Percentiles rank a stretch among this genome's conserved stretches.
Conservation (phyloP, 2,797 vertebrate genomes). For the Microctenopoma stevenorrisi region DNA sequence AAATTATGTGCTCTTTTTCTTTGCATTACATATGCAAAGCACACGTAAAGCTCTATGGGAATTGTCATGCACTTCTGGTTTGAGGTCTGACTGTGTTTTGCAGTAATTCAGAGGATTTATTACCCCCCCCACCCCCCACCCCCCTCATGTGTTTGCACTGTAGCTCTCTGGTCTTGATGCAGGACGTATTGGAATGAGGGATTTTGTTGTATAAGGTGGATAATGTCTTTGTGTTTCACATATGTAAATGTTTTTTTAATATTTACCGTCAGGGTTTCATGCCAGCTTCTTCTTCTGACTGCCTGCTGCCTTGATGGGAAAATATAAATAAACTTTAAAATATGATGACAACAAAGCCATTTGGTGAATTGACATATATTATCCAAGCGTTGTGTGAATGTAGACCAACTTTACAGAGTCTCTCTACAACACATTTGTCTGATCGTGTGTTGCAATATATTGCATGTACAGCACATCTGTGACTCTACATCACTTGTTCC, state of each 20-base stretch:
- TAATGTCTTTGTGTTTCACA: conserved; percentile 40
- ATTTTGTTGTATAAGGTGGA: conserved; percentile 24
- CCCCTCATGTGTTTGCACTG: conserved; percentile 7
- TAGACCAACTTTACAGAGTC: conserved; percentile 3
- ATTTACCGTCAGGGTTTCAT: conserved; percentile 22
- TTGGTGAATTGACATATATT: not conserved
- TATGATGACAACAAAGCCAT: conserved; percentile 11
- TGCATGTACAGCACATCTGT: conserved; percentile 26
- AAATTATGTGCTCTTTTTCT: conserved; percentile 41
- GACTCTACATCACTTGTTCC: conserved; percentile 24
- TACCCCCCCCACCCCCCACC: too few species aligned
- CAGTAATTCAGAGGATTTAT: conserved; percentile 35
- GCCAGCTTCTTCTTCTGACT: not conserved
- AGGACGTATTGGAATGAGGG: conserved; percentile 19
- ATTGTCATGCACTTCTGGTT: conserved; percentile 55
- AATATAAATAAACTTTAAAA: not conserved
- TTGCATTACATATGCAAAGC: conserved; percentile 45
- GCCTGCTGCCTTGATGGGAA: not conserved
- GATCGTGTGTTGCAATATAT: conserved; percentile 4
- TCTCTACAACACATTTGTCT: conserved; percentile 16
- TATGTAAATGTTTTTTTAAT: conserved; percentile 31
- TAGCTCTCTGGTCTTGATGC: conserved; percentile 23
- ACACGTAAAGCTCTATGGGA: conserved; percentile 56
- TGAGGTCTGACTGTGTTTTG: conserved; percentile 62
- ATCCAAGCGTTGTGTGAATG: not conserved